Evolutionary conservation across 1,140 invertebrate species (phyloP), one percentile per base, ranked within the genome.

Genomic region (Bombyx mori): DNA sequence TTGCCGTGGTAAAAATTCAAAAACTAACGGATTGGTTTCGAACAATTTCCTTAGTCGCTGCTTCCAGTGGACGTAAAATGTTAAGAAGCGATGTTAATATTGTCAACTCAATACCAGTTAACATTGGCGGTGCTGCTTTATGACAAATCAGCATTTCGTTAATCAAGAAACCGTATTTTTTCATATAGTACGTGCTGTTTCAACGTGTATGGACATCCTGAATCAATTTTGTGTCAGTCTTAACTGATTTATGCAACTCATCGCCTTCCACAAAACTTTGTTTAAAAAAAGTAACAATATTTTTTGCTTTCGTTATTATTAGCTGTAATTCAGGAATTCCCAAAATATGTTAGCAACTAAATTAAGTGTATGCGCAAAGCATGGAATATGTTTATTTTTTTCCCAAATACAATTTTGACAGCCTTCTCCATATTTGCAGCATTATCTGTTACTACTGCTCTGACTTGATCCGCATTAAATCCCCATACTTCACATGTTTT

Each of bases 361-460:
- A 76, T 84, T 82, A n/a, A 88, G 26, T 8, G 73, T 86, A 61
- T 88, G 83, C 0, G 79, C 77, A 71, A 85, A 88, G 4, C 26
- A 66, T 77, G 88, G 43, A 75, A 73, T 10, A 84, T 68, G 57
- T 86, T 74, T 51, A 77, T 79, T 57, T 72, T 78, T 67, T 73
- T 71, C 3, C 76, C 79, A 75, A 88, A 82, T 42, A 63, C 69
- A 9, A 77, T 42, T 54, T 79, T 69, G 18, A 86, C 63, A 49
- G 77, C 79, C 62, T 76, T 79, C n/a, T 55, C 10, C 22, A 60
- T 60, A 18, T 35, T 42, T 0, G 53, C 54, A 50, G 18, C 54
- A 1, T 48, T 49, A 6, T 56, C 54, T 9, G 54, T 56, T 2
- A 56, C 54, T 7, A 56, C 12, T 18, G 12, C 12, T 18, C 12